Evolutionary conservation across 2,888 invertebrate species (phyloP).

Genomic region (Aphidoletes aphidimyza): DNA sequence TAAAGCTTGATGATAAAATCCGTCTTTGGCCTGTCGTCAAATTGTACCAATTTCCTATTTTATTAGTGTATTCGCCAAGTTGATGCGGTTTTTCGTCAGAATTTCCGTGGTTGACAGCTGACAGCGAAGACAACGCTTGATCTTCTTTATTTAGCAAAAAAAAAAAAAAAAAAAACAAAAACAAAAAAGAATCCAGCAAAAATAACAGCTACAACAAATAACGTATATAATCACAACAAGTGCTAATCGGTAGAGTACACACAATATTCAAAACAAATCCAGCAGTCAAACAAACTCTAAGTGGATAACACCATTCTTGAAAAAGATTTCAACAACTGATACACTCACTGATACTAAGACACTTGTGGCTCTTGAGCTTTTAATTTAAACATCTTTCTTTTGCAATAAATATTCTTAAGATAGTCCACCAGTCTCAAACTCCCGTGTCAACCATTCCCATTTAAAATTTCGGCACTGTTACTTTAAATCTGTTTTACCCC

Average conservation of each 20-base stretch:
- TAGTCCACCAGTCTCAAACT: background rate
- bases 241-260: background rate
- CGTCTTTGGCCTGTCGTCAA: background rate
- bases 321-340: conserved; percentile 23
- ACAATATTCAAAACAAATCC: background rate
- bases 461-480: no score
- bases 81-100: background rate
- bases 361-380: conserved; percentile 8
- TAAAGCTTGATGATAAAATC: conserved; percentile 6
- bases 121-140: background rate
- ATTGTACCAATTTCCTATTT: conserved; percentile 22
- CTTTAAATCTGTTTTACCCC: no score
- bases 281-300: background rate
- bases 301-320: conserved; percentile 19
- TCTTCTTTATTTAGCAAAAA: background rate
- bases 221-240: background rate
- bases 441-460: no score
- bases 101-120: background rate
- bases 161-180: background rate
- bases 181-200: background rate
- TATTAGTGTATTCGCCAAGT: background rate
- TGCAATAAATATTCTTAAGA: conserved; percentile 15
- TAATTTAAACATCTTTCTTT: background rate
- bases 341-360: background rate
- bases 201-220: background rate